phyloP scores from a whole-genome alignment of 2,113 vertebrate species.

The Felis catus region F.catus_Fca126_mat1.0 CM031412.1:103022001-103022500 shows the following conservation, averaged over 20 bases:
- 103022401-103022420: too few species aligned
- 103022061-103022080: not conserved
- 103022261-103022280: not conserved
- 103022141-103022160: not conserved
- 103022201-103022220: not conserved
- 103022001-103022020: constrained; percentile 10
- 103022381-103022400: too few species aligned
- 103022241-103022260: not conserved
- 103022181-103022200: not conserved
- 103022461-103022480: too few species aligned
- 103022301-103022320: too few species aligned
- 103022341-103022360: not conserved
- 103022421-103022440: too few species aligned
- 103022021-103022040: not conserved
- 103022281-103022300: not conserved
- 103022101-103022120: not conserved
- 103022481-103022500: too few species aligned
- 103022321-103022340: not conserved
- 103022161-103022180: not conserved
- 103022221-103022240: not conserved
- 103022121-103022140: not conserved
- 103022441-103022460: too few species aligned
- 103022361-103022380: not conserved
- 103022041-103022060: not conserved
- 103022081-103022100: not conserved